Evolutionary conservation across 2,888 invertebrate genomes (phyloP).

Genomic region (Anticlea derivata): DNA sequence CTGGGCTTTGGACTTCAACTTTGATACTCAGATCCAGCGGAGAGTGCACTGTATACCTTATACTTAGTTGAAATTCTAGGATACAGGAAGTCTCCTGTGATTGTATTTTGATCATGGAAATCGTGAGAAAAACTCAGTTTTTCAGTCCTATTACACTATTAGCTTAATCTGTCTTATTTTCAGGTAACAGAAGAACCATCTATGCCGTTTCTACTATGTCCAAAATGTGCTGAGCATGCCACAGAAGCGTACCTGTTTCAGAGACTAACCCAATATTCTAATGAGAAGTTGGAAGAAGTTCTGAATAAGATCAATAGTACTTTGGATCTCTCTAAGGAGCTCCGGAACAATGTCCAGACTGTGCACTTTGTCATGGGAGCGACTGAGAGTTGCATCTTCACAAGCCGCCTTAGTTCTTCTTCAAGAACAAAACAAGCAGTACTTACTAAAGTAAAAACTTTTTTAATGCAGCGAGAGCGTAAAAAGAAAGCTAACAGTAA

Average conservation of each 20-base stretch:
- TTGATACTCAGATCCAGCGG: too few relatives aligned
- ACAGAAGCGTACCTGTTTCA: conserved; percentile 59
- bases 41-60: too few relatives aligned
- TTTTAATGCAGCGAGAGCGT: conserved; percentile 47
- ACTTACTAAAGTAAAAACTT: conserved; percentile 53
- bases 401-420: conserved; percentile 46
- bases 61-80: too few relatives aligned
- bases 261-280: conserved; percentile 54
- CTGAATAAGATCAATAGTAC: conserved; percentile 45
- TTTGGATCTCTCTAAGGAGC: conserved; percentile 43
- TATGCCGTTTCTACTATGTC: conserved; percentile 61
- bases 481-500: conserved; percentile 40
- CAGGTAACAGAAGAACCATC: conserved; percentile 52
- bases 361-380: conserved; percentile 54
- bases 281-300: conserved; percentile 52
- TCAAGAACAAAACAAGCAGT: conserved; percentile 48
- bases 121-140: too few relatives aligned
- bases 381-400: conserved; percentile 51
- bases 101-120: too few relatives aligned
- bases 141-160: too few relatives aligned
- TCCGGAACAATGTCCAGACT: conserved; percentile 41
- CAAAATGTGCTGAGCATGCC: conserved; percentile 49
- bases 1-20: too few relatives aligned
- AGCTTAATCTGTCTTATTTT: conserved; percentile 28
- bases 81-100: too few relatives aligned